Base-by-base conservation (phyloP, 35 echinoderm and acorn worm species). In the Ophioderma brevispina region DNA sequence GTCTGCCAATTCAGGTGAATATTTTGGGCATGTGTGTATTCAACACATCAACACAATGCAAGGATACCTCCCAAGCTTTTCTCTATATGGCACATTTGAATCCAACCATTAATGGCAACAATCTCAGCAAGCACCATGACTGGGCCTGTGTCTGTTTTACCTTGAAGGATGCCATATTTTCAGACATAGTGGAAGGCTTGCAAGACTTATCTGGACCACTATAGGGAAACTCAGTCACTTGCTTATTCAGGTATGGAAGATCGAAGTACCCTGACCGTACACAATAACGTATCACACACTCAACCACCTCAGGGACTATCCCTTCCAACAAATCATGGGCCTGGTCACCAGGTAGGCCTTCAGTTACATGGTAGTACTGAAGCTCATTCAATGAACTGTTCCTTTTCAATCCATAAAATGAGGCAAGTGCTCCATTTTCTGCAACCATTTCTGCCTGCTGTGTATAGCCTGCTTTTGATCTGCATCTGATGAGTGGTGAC, bases 311-410 rank as follows among this genome's bases (percentile, higher is more conserved):
- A 4, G 89, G 89, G 1, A 91, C 89, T 46, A 91, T 82, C 31
- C 89, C 89, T 50, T 91, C 82, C 39, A 85, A 86, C 38, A 91
- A 40, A 52, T 91, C 89, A 91, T 91, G 89, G 32, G 55, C 82
- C 39, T 86, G 56, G 84, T 92, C 90, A 36, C 64, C 21, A 36
- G 90, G 75, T 19, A 86, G 63, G 37, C 90, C 90, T 70, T 76
- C 63, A 19, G 84, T 81, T 34, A 92, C 84, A 92, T 92, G 90
- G 36, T 87, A 87, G 40, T 92, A 40, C 76, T 36, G 19, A 15
- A 92, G 35, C 19, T 70, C 43, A 81, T 92, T 87, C 1, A 92
- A 79, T 13, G 21, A 18, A 31, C 1, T 50, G 33, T 55, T 17
- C 52, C 70, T 3, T 32, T 87, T 92, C 33, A 87, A 75, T 32